Conservation (phyloP, 2,888 invertebrate genomes). For the Adela reaumurella region DNA sequence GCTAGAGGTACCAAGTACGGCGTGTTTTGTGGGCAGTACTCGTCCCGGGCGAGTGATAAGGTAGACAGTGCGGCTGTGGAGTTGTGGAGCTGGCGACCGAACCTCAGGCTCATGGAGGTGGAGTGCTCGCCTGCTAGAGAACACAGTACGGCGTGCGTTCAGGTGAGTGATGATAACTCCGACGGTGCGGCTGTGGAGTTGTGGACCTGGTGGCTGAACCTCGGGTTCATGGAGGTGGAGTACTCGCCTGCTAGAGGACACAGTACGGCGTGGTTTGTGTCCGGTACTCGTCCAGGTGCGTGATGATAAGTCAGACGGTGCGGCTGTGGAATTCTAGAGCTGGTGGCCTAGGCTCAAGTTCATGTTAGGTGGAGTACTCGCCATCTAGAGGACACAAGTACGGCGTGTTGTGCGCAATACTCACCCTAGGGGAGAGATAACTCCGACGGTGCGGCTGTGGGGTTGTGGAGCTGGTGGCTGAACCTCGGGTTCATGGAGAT, state of each 20-base stretch:
- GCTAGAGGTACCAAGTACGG: no score
- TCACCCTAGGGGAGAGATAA: constrained; percentile 43
- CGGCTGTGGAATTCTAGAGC: constrained; percentile 60
- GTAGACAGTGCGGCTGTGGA: no score
- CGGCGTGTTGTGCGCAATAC: constrained; percentile 57
- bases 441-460: no score
- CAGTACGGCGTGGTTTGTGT: constrained; percentile 72
- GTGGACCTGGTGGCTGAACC: constrained; percentile 49
- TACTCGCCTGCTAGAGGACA: constrained; percentile 66
- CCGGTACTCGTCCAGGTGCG: constrained; percentile 53
- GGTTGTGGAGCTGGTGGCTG: no score
- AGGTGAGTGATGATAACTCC: no score
- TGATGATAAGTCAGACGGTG: no score
- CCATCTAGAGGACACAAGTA: constrained; percentile 71
- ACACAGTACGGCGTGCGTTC: no score
- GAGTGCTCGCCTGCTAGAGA: no score
- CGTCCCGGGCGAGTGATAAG: constrained; percentile 26
- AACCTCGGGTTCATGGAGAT: no score
- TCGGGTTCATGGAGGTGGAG: constrained; percentile 58
- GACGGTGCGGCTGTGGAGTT: constrained; percentile 66
- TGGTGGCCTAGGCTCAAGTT: constrained; percentile 62
- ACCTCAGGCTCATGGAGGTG: no score
- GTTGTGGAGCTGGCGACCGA: no score
- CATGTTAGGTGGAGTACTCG: constrained; percentile 51
- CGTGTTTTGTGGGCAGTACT: no score